These are phyloP conservation scores for Aleadryas rufinucha DNA, from an alignment of 2,113 vertebrate genomes.

Conservation along the genomic window DNA sequence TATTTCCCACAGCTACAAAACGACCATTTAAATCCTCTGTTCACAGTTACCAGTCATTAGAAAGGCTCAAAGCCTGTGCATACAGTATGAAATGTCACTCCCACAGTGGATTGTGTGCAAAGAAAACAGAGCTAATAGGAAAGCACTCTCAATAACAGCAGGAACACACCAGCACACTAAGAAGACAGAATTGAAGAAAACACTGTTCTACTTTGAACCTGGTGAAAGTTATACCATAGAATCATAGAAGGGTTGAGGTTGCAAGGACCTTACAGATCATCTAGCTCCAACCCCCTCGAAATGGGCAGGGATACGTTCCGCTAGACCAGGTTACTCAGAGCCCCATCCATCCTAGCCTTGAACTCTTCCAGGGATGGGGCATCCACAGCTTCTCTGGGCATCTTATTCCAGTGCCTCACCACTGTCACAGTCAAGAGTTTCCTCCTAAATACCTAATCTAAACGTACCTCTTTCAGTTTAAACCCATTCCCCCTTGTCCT, in stretches of 20 bases:
- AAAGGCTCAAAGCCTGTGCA: not conserved
- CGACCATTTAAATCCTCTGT: not conserved
- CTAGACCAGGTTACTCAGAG: accelerated
- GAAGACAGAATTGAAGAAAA: not conserved
- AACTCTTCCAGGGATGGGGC: not conserved
- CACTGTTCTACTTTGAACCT: not conserved
- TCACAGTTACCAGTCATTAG: not conserved
- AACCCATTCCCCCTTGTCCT: not conserved
- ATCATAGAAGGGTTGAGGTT: not conserved
- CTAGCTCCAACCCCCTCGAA: not conserved
- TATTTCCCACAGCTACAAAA: not conserved
- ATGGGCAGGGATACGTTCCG: not conserved
- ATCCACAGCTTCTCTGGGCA: not conserved
- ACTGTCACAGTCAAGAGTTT: not conserved
- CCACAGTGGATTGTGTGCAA: not conserved
- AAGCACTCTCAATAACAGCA: not conserved
- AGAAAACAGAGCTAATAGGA: not conserved
- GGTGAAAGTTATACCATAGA: not conserved
- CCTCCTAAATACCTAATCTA: not conserved
- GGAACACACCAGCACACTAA: not conserved
- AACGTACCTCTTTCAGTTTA: not conserved
- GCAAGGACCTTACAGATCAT: not conserved
- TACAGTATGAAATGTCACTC: not conserved
- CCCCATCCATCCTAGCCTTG: accelerated
- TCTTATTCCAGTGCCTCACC: not conserved